A percentile compares a stretch with the other conserved stretches of the same genome.
These are phyloP conservation scores for Hippasteria phrygiana DNA, from an alignment of 53 echinoderm and acorn worm genomes.

Conservation along the genomic window DNA sequence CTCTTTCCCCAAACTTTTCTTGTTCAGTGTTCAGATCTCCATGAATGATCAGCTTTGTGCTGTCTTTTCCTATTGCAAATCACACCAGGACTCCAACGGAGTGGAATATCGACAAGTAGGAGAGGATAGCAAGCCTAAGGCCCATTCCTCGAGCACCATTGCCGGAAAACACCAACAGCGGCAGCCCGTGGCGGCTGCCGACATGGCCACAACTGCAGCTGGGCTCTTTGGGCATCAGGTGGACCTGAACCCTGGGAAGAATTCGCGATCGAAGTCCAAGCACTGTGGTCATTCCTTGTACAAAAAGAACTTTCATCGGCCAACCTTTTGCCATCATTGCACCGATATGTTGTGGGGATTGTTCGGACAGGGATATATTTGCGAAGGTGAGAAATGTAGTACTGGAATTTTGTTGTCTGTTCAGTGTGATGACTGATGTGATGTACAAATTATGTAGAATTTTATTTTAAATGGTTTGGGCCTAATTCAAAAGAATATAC, in stretches of 20 bases:
- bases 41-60: constrained; percentile 62
- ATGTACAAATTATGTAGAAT: too few species aligned
- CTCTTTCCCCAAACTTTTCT: background rate
- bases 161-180: constrained; percentile 20
- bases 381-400: constrained; percentile 84
- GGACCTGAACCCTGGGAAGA: constrained; percentile 86
- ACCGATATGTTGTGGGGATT: constrained; percentile 99
- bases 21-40: constrained; percentile 28
- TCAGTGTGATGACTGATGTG: too few species aligned
- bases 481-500: too few species aligned
- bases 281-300: constrained; percentile 81
- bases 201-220: constrained; percentile 86
- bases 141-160: constrained; percentile 19
- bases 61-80: constrained; percentile 28
- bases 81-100: constrained; percentile 22
- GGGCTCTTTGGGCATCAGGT: constrained; percentile 88
- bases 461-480: too few species aligned
- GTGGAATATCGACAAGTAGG: background rate
- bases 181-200: constrained; percentile 60
- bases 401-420: background rate
- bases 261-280: constrained; percentile 72
- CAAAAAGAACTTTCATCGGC: constrained; percentile 96
- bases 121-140: background rate
- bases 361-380: constrained; percentile 91
- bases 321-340: constrained; percentile 97